A percentile compares a stretch with the other conserved stretches of the same genome.
These are phyloP conservation scores for Gari tellinella DNA, from an alignment of 2,888 invertebrate genomes.

Conservation along the genomic window DNA sequence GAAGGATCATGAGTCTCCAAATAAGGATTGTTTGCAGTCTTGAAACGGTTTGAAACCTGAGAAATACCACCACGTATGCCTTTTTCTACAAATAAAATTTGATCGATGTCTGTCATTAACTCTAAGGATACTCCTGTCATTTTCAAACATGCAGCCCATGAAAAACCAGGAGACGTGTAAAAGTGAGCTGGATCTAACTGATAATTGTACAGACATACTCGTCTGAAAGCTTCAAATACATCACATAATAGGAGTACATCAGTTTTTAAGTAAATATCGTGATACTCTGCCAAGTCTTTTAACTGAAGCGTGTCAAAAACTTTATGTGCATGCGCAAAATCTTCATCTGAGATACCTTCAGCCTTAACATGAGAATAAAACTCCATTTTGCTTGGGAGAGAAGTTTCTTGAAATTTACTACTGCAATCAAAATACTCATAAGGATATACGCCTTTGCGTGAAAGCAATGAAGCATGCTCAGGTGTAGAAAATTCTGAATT, in stretches of 20 bases:
- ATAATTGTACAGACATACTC: slow-evolving; percentile 49
- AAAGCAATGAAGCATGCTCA: slow-evolving; percentile 16
- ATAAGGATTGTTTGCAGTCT: slow-evolving; percentile 43
- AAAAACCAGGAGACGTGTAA: slow-evolving; percentile 18
- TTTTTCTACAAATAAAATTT: no score
- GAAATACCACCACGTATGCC: slow-evolving; percentile 35
- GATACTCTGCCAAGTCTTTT: slow-evolving; percentile 33
- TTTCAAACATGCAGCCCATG: no score
- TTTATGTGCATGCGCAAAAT: slow-evolving; percentile 24
- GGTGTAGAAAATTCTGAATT: slow-evolving; percentile 7
- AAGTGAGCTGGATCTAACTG: slow-evolving; percentile 42
- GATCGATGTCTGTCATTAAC: no score
- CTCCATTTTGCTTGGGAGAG: slow-evolving; percentile 13
- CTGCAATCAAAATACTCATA: slow-evolving; percentile 36
- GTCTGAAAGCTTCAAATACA: slow-evolving; percentile 35
- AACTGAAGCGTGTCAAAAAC: slow-evolving; percentile 11
- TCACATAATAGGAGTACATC: slow-evolving; percentile 40
- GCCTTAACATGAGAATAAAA: slow-evolving; percentile 22
- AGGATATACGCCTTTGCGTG: slow-evolving; percentile 44
- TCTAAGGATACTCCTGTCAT: no score
- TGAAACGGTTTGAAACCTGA: slow-evolving; percentile 10
- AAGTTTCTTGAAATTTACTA: slow-evolving; percentile 20
- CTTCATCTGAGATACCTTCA: slow-evolving; percentile 16
- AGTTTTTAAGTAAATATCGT: slow-evolving; percentile 35
- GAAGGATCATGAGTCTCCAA: neutral